phyloP scores from a whole-genome alignment of 1,140 invertebrate species.

The Elysia chlorotica region DNA sequence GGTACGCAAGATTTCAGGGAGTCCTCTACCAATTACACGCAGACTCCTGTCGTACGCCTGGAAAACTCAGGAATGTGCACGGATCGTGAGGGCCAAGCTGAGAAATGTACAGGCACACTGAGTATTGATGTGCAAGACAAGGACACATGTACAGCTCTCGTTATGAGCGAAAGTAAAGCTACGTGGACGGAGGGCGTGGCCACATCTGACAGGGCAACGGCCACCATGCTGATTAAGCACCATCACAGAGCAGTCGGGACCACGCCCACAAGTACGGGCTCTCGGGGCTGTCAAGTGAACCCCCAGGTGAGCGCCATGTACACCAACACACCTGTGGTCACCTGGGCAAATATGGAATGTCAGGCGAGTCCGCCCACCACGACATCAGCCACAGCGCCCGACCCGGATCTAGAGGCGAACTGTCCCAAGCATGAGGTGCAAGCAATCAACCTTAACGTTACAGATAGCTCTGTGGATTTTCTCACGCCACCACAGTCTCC shows the following conservation, averaged over 20 bases:
- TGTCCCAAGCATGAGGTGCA: not conserved
- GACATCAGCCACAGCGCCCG: conserved; percentile 8
- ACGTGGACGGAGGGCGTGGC: conserved; percentile 43
- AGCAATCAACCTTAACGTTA: not conserved
- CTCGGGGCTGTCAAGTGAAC: conserved; percentile 33
- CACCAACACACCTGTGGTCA: conserved; percentile 32
- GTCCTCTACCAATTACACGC: conserved; percentile 27
- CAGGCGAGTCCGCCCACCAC: conserved; percentile 3
- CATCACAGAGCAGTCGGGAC: conserved; percentile 37
- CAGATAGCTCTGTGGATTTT: conserved; percentile 1
- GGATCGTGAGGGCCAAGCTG: conserved; percentile 37
- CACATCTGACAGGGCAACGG: conserved; percentile 46
- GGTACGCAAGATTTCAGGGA: conserved; percentile 27
- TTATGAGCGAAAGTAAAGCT: conserved; percentile 29
- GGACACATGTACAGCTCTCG: conserved; percentile 35
- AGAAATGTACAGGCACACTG: conserved; percentile 37
- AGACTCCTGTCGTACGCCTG: conserved; percentile 30
- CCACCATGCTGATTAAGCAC: conserved; percentile 30
- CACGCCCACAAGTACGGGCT: conserved; percentile 15
- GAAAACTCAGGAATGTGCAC: conserved; percentile 31
- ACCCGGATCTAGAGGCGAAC: not conserved
- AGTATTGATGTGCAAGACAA: conserved; percentile 32
- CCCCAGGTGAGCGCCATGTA: conserved; percentile 27
- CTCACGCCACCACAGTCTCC: conserved; percentile 7
- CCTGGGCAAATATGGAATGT: conserved; percentile 4